These are phyloP conservation scores for Cebus imitator DNA, from an alignment of 2,113 vertebrate species.

Conservation along the genomic window DNA sequence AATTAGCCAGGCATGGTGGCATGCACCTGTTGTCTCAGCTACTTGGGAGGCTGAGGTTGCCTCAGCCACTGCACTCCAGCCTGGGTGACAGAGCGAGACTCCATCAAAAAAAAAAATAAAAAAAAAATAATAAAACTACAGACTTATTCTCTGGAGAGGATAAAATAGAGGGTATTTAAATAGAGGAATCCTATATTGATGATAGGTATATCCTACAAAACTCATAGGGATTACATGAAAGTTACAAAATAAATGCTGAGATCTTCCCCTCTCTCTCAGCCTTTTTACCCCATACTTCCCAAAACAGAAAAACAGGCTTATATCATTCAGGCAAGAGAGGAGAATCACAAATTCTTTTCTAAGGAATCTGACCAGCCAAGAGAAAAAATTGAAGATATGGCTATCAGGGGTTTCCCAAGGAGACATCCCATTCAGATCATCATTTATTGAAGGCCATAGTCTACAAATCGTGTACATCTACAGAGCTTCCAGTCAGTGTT, in stretches of 20 bases:
- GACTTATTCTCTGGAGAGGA: not conserved
- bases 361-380: not conserved
- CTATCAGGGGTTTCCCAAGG: not conserved
- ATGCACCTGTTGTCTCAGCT: no score
- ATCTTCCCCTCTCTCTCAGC: not conserved
- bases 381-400: not conserved
- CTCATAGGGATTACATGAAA: not conserved
- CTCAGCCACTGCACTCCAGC: no score
- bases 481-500: not conserved
- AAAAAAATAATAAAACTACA: not conserved
- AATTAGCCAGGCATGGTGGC: no score
- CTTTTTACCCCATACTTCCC: not conserved
- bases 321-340: not conserved
- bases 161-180: not conserved
- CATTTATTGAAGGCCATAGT: not conserved
- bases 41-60: no score
- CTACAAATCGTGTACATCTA: not conserved
- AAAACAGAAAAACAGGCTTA: not conserved
- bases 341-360: not conserved
- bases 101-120: no score
- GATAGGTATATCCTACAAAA: not conserved
- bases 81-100: no score
- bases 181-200: not conserved
- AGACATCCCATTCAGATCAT: not conserved
- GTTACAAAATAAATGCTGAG: not conserved